phyloP scores from a whole-genome alignment of 2,888 invertebrate genomes.

The Xylophagus ater region DNA sequence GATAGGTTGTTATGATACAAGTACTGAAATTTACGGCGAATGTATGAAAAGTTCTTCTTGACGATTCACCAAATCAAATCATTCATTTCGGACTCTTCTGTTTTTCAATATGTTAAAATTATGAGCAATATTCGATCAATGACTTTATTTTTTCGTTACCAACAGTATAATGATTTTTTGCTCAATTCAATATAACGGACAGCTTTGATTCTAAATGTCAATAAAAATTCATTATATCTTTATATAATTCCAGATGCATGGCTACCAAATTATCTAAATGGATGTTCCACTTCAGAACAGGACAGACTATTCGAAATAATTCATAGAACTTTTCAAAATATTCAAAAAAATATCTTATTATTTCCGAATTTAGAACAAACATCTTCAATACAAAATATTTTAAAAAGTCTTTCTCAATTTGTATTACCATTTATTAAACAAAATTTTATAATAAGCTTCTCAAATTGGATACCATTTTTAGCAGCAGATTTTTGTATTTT shows the following conservation, averaged over 20 bases:
- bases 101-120: no score
- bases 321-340: conserved; percentile 20
- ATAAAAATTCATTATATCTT: background rate
- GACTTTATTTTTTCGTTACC: no score
- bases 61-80: no score
- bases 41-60: no score
- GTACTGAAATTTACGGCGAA: no score
- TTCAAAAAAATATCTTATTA: background rate
- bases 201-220: background rate
- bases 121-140: no score
- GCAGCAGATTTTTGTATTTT: conserved; percentile 31
- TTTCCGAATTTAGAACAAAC: background rate
- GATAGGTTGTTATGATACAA: no score
- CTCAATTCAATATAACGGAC: no score
- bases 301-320: conserved; percentile 32
- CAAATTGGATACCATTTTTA: conserved; percentile 29
- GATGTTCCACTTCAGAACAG: conserved; percentile 30
- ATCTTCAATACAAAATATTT: conserved; percentile 18
- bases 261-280: conserved; percentile 32
- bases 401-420: conserved; percentile 28
- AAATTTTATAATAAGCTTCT: conserved; percentile 28
- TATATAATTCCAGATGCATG: conserved; percentile 24
- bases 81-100: no score
- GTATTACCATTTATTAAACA: conserved; percentile 32
- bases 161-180: no score